Base-by-base conservation (phyloP, 2,888 invertebrate genomes). In the Hoplodrina blanda region DNA sequence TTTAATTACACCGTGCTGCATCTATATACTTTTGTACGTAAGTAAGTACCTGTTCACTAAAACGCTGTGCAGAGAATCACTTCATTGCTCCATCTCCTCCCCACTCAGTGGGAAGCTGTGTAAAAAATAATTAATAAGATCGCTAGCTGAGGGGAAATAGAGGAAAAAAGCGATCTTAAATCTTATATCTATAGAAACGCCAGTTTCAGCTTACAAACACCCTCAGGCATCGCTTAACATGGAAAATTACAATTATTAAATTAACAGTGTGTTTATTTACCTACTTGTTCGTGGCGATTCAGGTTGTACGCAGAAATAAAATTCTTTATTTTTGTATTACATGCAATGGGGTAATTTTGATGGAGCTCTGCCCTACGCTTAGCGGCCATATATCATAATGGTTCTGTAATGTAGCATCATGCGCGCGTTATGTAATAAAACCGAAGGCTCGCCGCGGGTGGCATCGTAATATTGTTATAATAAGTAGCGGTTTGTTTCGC, bases 61-160 rank as follows among this genome's bases (percentile, higher is more conserved):
- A 81, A 78, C 66, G 65, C 63, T 61, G 54, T 66, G 73, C 53
- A 54, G 65, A 73, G 79, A 55, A 70, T 73, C 69, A 65, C 68
- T 82, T 78, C 69, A 72, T 69, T 78, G 76, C 82, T 66, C 44
- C 50, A 75, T 59, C 69, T 66, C 53, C 64, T 69, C 76, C 72
- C 79, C 44, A 73, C 70, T 69, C 54, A 64, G 76, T 46, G 60
- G 69, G 70, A 56, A 73, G 62, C 73, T 55, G 73, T 64, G 79
- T 62, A 73, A 65, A 79, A 81, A 82, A 81, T 82, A 81, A 82
- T 81, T 81, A 82, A 81, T 79, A 82, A 82, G 73, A 76, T 78
- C 69, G 71, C 62, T 46, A 52, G 65, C 62, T 60, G 71, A 69
- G 64, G 80, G 63, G 63, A 65, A 76, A 59, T 63, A 66, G 55